Conservation (phyloP, 2,113 vertebrate genomes). For the Pipra filicauda region DNA sequence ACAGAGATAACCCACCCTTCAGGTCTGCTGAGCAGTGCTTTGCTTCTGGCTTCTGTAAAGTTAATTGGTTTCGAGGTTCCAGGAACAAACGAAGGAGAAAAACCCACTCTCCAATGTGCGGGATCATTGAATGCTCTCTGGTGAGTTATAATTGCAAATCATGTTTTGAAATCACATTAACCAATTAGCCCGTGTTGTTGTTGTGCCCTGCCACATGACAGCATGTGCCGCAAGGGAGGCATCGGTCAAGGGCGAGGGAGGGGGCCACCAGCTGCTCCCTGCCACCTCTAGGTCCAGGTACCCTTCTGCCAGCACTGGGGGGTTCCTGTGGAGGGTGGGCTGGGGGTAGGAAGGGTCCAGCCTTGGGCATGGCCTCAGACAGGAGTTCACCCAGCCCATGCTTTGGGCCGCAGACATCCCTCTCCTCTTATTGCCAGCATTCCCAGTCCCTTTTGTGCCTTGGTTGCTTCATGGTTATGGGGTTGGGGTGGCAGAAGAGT, state of each 20-base stretch:
- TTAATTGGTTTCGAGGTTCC: slow-evolving; percentile 70
- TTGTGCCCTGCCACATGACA: slow-evolving; percentile 52
- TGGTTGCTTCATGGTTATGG: rapidly evolving
- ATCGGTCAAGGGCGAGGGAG: background rate
- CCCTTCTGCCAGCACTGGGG: rapidly evolving
- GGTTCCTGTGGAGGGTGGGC: background rate
- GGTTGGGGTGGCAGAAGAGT: rapidly evolving
- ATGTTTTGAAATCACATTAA: slow-evolving; percentile 65
- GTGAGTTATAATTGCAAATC: slow-evolving; percentile 66
- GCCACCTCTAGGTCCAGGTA: rapidly evolving
- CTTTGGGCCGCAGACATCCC: background rate
- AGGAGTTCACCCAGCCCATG: background rate
- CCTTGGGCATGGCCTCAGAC: rapidly evolving
- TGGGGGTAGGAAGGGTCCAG: background rate
- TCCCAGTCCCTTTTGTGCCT: background rate
- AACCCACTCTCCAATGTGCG: slow-evolving; percentile 19
- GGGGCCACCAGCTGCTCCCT: background rate
- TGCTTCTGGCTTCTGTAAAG: slow-evolving; percentile 69
- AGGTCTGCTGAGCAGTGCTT: slow-evolving; percentile 24
- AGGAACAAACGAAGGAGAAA: slow-evolving; percentile 64
- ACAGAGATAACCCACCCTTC: slow-evolving; percentile 34
- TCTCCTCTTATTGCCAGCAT: background rate
- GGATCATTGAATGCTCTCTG: slow-evolving; percentile 56
- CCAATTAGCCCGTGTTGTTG: slow-evolving; percentile 60
- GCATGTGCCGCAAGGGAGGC: background rate